phyloP scores from a whole-genome alignment of 2,888 invertebrate species.

The Platyscelio sp. region DNA sequence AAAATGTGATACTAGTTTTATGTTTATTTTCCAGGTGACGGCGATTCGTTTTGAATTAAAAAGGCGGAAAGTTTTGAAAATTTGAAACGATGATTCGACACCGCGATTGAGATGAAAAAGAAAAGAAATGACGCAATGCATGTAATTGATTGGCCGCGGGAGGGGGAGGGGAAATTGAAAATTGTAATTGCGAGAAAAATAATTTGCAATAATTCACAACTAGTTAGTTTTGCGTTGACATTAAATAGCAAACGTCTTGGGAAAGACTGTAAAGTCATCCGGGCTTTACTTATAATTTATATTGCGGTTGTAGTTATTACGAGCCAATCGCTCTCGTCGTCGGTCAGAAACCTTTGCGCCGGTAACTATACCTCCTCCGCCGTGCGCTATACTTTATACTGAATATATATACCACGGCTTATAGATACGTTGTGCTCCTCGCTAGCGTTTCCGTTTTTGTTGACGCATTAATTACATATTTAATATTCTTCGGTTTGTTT shows the following conservation, averaged over 20 bases:
- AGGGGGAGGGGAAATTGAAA: too few species aligned
- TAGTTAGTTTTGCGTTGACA: conserved; percentile 35
- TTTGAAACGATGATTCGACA: too few species aligned
- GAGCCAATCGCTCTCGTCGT: conserved; percentile 67
- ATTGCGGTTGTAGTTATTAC: conserved; percentile 63
- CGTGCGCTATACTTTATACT: conserved; percentile 56
- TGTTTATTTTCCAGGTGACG: too few species aligned
- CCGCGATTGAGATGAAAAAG: too few species aligned
- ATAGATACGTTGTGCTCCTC: conserved; percentile 59
- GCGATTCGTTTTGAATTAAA: too few species aligned
- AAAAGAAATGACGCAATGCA: too few species aligned
- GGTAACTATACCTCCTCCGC: conserved; percentile 63
- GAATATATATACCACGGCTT: conserved; percentile 61
- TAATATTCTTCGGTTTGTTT: conserved; percentile 58
- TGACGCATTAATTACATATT: conserved; percentile 69
- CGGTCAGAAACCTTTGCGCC: conserved; percentile 70
- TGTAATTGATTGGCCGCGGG: too few species aligned
- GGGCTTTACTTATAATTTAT: conserved; percentile 68
- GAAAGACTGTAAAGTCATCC: conserved; percentile 63
- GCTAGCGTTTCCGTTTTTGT: conserved; percentile 61
- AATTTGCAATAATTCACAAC: conserved; percentile 15
- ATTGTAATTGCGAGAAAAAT: background rate
- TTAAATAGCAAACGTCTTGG: conserved; percentile 62
- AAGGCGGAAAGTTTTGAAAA: too few species aligned
- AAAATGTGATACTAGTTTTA: too few species aligned